Evolutionary conservation across 2,113 vertebrate genomes (phyloP).

Genomic region (Prionailurus bengalensis): DNA sequence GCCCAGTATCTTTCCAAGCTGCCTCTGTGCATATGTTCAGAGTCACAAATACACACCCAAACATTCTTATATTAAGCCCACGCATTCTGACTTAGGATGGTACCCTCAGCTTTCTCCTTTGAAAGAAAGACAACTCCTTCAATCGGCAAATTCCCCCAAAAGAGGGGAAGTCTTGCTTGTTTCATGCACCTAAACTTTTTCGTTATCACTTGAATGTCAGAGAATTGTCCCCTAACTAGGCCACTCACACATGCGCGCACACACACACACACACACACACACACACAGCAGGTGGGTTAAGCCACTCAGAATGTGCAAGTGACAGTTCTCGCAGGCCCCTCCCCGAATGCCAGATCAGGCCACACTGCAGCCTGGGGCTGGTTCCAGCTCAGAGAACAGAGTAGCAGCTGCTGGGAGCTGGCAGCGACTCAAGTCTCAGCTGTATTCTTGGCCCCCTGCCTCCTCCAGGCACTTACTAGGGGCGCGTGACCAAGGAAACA

Average conservation of each 20-base stretch:
- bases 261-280: background rate
- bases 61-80: background rate
- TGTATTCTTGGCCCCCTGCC: conserved; percentile 77
- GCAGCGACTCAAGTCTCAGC: conserved; percentile 71
- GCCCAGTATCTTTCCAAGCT: background rate
- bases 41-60: background rate
- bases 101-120: background rate
- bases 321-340: conserved; percentile 34
- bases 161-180: background rate
- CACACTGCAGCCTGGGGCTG: conserved; percentile 31
- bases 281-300: conserved; percentile 67
- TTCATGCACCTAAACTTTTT: background rate
- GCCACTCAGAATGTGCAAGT: conserved; percentile 30
- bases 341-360: conserved; percentile 75
- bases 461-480: conserved; percentile 62
- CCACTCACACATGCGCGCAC: background rate
- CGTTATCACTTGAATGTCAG: background rate
- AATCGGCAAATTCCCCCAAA: background rate
- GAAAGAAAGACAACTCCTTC: background rate
- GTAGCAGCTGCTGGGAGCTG: conserved; percentile 78
- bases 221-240: conserved; percentile 21
- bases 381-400: conserved; percentile 72
- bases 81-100: background rate
- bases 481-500: conserved; percentile 78
- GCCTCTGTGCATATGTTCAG: background rate